phyloP scores from a whole-genome alignment of 2,113 vertebrate species.

The Zosterops pallidus region DNA sequence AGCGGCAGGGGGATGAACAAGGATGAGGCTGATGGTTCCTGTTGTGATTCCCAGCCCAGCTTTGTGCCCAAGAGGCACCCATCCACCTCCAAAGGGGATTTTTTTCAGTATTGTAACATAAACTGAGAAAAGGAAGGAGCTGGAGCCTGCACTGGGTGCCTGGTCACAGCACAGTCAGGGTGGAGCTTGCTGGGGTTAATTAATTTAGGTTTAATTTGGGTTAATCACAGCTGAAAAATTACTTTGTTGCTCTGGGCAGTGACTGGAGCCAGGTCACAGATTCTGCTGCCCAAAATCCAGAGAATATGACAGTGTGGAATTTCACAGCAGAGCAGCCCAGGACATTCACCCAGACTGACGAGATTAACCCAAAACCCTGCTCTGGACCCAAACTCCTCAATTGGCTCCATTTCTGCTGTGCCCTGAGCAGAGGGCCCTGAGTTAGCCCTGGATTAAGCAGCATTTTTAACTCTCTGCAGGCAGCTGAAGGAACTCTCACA shows the following conservation, averaged over 20 bases:
- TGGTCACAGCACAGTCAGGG: rapidly evolving
- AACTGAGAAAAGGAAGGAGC: background rate
- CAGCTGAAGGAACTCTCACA: background rate
- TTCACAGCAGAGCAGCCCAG: background rate
- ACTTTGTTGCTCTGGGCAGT: background rate
- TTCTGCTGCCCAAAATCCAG: background rate
- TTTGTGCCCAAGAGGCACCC: rapidly evolving
- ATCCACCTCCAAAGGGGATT: background rate
- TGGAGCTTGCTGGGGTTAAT: background rate
- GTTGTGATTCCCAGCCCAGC: background rate
- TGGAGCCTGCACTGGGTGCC: background rate
- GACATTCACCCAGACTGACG: rapidly evolving
- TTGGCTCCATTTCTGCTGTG: rapidly evolving
- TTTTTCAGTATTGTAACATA: rapidly evolving
- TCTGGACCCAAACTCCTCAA: background rate
- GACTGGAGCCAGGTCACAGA: background rate
- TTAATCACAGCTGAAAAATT: background rate
- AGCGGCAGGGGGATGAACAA: background rate
- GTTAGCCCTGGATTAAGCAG: background rate
- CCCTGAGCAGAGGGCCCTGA: background rate
- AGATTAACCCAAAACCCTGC: background rate
- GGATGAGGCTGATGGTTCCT: background rate
- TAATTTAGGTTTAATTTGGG: background rate
- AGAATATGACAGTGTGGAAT: background rate
- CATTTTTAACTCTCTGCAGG: background rate